Conservation (phyloP, 2,113 vertebrate genomes). For the Prolemur simus region DNA sequence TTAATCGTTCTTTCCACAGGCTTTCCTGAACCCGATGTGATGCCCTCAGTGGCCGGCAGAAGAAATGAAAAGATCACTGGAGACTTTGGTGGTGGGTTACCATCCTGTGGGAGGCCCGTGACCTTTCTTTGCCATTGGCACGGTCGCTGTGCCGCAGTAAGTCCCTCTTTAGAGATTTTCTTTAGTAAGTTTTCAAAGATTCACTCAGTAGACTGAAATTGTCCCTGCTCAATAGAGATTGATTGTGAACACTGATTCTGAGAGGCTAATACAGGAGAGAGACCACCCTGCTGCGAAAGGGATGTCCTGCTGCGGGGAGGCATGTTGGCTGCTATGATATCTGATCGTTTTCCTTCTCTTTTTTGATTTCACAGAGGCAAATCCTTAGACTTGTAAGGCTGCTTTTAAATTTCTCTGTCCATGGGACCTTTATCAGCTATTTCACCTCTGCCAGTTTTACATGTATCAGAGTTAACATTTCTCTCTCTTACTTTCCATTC, state of each 20-base stretch:
- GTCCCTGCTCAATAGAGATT: conserved; percentile 72
- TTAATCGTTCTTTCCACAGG: not conserved
- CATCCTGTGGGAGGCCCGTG: conserved; percentile 38
- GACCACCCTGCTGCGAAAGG: conserved; percentile 45
- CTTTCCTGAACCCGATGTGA: not conserved
- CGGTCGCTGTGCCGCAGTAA: conserved; percentile 25
- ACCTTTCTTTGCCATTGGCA: conserved; percentile 64
- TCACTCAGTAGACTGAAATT: conserved; percentile 66
- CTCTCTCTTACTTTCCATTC: not conserved
- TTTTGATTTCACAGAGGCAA: conserved; percentile 63
- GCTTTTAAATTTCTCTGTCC: conserved; percentile 62
- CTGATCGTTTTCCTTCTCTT: conserved; percentile 31
- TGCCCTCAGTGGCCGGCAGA: not conserved
- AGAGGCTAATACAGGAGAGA: conserved; percentile 54
- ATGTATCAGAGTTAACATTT: conserved; percentile 27
- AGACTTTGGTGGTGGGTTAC: conserved; percentile 34
- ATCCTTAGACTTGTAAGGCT: conserved; percentile 35
- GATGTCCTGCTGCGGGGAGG: not conserved
- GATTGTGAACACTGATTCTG: conserved; percentile 74
- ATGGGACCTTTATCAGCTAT: not conserved
- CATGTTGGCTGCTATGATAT: conserved; percentile 55
- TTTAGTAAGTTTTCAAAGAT: conserved; percentile 71
- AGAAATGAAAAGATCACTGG: conserved; percentile 7
- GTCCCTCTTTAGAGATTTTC: conserved; percentile 69
- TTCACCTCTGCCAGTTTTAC: conserved; percentile 46